Evolutionary conservation across 37 sponge, comb jelly and placozoan genomes (phyloP).

Genomic region (Beroe forskalii): DNA sequence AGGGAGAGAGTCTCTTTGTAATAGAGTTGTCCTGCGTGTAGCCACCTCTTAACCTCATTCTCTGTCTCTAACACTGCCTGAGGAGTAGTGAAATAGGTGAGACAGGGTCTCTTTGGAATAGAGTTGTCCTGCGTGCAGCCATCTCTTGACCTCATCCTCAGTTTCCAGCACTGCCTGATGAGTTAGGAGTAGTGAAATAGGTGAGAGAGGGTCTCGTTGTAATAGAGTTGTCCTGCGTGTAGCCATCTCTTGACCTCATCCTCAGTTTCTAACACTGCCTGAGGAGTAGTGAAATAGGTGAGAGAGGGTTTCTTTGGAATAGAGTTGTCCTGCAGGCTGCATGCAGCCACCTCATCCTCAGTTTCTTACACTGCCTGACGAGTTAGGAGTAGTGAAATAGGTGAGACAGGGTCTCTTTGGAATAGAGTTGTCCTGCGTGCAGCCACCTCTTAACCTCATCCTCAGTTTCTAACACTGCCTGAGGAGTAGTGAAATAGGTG

Average conservation of each 20-base stretch:
- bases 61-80: conserved; percentile 37
- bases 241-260: conserved; percentile 16
- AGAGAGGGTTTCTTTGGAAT: not conserved
- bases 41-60: not conserved
- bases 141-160: not conserved
- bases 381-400: not conserved
- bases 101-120: not conserved
- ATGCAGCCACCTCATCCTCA: conserved; percentile 9
- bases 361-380: conserved; percentile 11
- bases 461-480: conserved; percentile 46
- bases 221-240: conserved; percentile 5
- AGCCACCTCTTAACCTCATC: conserved; percentile 17
- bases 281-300: not conserved
- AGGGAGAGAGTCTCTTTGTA: not conserved
- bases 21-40: not conserved
- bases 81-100: not conserved
- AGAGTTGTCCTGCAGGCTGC: not conserved
- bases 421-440: conserved; percentile 8
- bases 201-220: not conserved
- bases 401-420: not conserved
- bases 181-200: not conserved
- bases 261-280: conserved; percentile 46
- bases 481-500: not conserved
- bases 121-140: conserved; percentile 3
- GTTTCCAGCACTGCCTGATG: conserved; percentile 25